Conservation (phyloP, 2,113 vertebrate genomes). For the Neotoma lepida region DNA sequence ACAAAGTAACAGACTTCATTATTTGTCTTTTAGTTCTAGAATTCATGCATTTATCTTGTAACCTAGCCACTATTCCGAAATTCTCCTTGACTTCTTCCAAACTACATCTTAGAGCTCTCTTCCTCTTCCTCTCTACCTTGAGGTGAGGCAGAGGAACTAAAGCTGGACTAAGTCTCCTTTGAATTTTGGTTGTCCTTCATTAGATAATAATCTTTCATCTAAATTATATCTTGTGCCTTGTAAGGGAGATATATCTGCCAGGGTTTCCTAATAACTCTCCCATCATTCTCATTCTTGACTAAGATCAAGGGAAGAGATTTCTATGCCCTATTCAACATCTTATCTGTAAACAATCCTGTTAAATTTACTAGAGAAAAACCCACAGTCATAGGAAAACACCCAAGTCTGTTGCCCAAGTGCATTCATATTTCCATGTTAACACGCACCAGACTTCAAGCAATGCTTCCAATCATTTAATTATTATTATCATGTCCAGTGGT, state of each 20-base stretch:
- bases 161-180: background rate
- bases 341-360: background rate
- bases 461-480: too few relatives aligned
- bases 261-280: background rate
- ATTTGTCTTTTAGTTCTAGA: background rate
- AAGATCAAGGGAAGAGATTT: background rate
- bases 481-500: background rate
- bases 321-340: background rate
- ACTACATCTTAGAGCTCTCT: background rate
- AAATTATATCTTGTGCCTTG: background rate
- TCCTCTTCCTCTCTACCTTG: fast-evolving
- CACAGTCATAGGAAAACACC: background rate
- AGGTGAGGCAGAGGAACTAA: background rate
- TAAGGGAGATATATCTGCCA: background rate
- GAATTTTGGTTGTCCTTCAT: background rate
- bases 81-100: background rate
- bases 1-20: background rate
- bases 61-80: background rate
- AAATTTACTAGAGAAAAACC: background rate
- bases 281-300: background rate
- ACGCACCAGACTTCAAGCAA: background rate
- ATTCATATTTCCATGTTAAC: too few relatives aligned
- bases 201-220: background rate
- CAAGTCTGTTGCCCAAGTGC: background rate
- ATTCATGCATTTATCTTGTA: background rate